Evolutionary conservation across 2,797 vertebrate species (phyloP).

Genomic region (Periophthalmus magnuspinnatus): DNA sequence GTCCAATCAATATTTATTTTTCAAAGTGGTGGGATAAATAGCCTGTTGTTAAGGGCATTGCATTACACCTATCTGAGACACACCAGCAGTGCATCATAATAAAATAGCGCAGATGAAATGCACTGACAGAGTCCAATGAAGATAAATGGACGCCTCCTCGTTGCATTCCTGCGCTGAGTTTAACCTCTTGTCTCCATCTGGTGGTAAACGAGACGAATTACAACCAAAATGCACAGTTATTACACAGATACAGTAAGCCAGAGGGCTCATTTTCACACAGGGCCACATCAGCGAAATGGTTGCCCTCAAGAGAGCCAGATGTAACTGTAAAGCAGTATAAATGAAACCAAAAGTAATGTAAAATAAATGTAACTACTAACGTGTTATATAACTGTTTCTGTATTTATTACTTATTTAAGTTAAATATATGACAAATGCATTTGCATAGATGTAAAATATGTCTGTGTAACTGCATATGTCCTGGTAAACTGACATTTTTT

Average conservation of each 20-base stretch:
- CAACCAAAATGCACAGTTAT: constrained; percentile 10
- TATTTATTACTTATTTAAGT: no score
- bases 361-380: no score
- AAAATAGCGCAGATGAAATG: constrained; percentile 1
- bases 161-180: background rate
- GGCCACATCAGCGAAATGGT: no score
- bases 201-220: constrained; percentile 13
- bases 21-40: background rate
- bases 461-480: no score
- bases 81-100: background rate
- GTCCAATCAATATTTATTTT: background rate
- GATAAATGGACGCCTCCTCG: background rate
- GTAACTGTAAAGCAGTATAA: no score
- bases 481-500: no score
- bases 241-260: background rate
- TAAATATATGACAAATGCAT: no score
- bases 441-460: no score
- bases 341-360: no score
- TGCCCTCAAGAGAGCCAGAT: no score
- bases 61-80: background rate
- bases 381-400: no score
- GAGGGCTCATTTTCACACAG: no score
- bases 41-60: background rate
- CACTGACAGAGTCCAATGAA: background rate
- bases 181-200: constrained; percentile 39